phyloP scores from a whole-genome alignment of 2,797 vertebrate genomes.

The Alectoris magna region DNA sequence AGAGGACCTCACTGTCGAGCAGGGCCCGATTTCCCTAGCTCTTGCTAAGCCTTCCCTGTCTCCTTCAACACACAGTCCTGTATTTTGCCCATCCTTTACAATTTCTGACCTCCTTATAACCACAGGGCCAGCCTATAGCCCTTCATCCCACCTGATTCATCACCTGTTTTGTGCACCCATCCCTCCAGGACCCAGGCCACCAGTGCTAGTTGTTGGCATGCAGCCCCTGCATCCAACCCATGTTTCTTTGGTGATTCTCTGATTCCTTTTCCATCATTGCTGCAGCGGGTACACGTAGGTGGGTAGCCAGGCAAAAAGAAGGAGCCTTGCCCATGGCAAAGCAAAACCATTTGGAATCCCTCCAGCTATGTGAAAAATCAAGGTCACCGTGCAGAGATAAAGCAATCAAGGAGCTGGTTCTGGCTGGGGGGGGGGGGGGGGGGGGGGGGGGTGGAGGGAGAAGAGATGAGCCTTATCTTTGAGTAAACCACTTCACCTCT shows the following conservation, averaged over 20 bases:
- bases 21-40: background rate
- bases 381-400: conserved; percentile 28
- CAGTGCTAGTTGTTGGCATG: no score
- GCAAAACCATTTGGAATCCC: conserved; percentile 25
- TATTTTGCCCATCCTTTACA: background rate
- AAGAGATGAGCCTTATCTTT: background rate
- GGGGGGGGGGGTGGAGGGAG: no score
- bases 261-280: background rate
- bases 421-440: no score
- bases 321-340: background rate
- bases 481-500: background rate
- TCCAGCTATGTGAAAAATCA: conserved; percentile 62
- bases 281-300: background rate
- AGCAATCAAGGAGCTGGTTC: background rate
- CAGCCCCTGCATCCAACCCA: accelerated
- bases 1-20: background rate
- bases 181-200: accelerated
- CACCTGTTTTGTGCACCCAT: accelerated
- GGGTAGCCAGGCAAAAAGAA: background rate
- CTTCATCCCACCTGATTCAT: accelerated
- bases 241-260: background rate
- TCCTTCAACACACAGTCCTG: background rate
- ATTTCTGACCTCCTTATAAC: background rate
- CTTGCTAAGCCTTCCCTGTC: background rate
- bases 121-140: background rate